These are phyloP conservation scores for Pyrrhura leucotis DNA, from an alignment of 2,797 vertebrate species.

Conservation along the genomic window DNA sequence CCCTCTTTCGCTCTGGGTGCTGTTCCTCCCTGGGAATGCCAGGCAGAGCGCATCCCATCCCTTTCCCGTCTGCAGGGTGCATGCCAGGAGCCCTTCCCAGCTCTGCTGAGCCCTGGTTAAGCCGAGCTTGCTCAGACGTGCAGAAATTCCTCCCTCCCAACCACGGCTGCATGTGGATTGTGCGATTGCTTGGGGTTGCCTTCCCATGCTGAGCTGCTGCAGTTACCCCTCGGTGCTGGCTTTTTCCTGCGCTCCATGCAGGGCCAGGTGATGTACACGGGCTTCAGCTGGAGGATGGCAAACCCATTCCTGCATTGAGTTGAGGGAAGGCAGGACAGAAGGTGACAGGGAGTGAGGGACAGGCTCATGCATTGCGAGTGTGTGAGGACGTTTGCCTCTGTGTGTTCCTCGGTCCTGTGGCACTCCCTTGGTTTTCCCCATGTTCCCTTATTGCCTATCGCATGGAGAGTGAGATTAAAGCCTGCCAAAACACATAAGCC, in stretches of 20 bases:
- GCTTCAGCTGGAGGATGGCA: not conserved
- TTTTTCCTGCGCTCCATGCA: rapidly evolving
- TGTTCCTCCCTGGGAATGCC: not conserved
- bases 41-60: not conserved
- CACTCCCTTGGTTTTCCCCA: not conserved
- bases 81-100: not conserved
- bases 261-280: not conserved
- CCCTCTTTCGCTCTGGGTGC: not conserved
- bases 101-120: not conserved
- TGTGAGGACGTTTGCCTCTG: not conserved
- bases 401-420: not conserved
- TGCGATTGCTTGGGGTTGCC: not conserved
- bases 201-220: not conserved
- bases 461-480: not conserved
- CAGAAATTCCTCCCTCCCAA: conserved; percentile 27
- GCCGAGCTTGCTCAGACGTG: conserved; percentile 30
- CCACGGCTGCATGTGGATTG: not conserved
- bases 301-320: rapidly evolving
- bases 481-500: not conserved
- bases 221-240: rapidly evolving
- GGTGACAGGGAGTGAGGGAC: not conserved
- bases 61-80: not conserved
- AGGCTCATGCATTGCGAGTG: not conserved
- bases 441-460: not conserved
- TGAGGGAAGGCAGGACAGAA: not conserved